Conservation (phyloP, 1,140 invertebrate species). For the fruit fly (Drosophila melanogaster) region Release_6_plus_ISO1_MT NT_033779.5:19587001-19587500, state of each 20-base stretch:
- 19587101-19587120: neutral
- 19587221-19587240: slow-evolving; percentile 18
- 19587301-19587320: slow-evolving; percentile 2
- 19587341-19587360: neutral
- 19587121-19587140: slow-evolving; percentile 8
- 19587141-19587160: slow-evolving; percentile 38
- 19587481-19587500: slow-evolving; percentile 20
- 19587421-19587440: slow-evolving; percentile 72
- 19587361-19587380: neutral
- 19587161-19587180: slow-evolving; percentile 14
- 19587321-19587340: slow-evolving; percentile 5
- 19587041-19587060: slow-evolving; percentile 4
- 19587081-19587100: slow-evolving; percentile 44
- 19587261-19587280: slow-evolving; percentile 31
- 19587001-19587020: neutral
- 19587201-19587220: slow-evolving; percentile 7
- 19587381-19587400: neutral
- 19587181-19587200: slow-evolving; percentile 20
- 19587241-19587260: slow-evolving; percentile 11
- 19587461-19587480: slow-evolving; percentile 7
- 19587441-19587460: slow-evolving; percentile 59
- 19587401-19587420: slow-evolving; percentile 36
- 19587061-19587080: neutral
- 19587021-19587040: slow-evolving; percentile 4
- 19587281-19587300: slow-evolving; percentile 44